Percentiles rank a stretch among this genome's conserved stretches.
phyloP scores from a whole-genome alignment of 2,797 vertebrate genomes.

The Pseudochaenichthys georgianus region DNA sequence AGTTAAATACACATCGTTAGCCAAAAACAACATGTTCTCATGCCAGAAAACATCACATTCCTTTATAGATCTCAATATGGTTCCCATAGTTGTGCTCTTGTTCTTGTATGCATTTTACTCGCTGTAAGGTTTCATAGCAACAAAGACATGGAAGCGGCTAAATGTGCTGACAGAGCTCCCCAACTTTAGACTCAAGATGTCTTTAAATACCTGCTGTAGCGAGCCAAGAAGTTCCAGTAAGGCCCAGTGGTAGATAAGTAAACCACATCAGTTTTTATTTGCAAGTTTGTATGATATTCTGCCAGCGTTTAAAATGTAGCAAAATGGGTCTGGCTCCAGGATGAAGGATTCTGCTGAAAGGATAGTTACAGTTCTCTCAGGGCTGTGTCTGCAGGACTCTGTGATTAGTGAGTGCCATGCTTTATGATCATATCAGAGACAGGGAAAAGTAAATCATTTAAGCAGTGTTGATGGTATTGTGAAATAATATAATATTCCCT shows the following conservation, averaged over 20 bases:
- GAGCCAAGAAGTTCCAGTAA: conserved; percentile 7
- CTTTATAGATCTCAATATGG: background rate
- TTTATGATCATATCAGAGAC: conserved; percentile 27
- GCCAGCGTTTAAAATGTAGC: conserved; percentile 3
- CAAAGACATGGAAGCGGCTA: conserved; percentile 7
- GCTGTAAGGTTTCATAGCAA: conserved; percentile 27
- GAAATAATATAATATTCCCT: conserved; percentile 5
- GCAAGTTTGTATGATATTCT: background rate
- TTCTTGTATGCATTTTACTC: no score
- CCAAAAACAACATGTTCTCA: conserved; percentile 30
- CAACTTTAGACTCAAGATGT: background rate
- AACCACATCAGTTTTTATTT: background rate
- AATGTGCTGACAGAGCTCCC: conserved; percentile 8
- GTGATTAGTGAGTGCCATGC: conserved; percentile 26
- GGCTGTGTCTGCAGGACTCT: conserved; percentile 4
- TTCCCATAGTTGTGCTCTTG: background rate
- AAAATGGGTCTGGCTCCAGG: background rate
- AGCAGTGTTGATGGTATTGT: conserved; percentile 8
- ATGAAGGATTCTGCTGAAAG: conserved; percentile 12
- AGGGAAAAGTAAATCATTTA: conserved; percentile 1
- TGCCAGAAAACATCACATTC: background rate
- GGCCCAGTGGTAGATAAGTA: conserved; percentile 23
- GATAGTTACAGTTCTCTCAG: conserved; percentile 5
- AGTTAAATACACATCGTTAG: background rate
- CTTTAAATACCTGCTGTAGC: conserved; percentile 7